A percentile compares a stretch with the other conserved stretches of the same genome.
Conservation (phyloP, 1,140 invertebrate species). For the Aphaenogaster floridana region DNA sequence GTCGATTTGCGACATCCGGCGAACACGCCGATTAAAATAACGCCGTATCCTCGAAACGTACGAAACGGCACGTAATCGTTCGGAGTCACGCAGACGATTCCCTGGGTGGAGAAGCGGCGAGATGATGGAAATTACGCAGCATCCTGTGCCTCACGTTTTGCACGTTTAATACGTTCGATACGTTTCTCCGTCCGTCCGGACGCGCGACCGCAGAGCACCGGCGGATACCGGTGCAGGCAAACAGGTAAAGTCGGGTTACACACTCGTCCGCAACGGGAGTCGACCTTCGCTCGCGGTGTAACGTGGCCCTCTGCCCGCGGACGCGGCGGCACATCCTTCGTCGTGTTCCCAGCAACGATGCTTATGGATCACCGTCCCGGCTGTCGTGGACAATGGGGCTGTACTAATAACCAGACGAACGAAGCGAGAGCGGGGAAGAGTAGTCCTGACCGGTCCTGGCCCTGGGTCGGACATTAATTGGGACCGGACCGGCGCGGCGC, state of each 20-base stretch:
- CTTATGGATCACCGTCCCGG: conserved; percentile 73
- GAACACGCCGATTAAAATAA: conserved; percentile 26
- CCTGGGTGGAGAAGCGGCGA: not conserved
- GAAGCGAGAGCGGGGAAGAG: not conserved
- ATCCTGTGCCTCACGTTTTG: conserved; percentile 46
- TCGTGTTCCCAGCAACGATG: conserved; percentile 73
- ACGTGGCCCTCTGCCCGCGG: conserved; percentile 42
- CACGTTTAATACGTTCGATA: conserved; percentile 43
- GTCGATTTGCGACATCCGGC: conserved; percentile 51
- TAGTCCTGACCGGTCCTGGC: not conserved
- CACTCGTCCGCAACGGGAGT: conserved; percentile 54
- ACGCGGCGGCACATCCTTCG: conserved; percentile 71
- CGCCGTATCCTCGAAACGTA: conserved; percentile 44
- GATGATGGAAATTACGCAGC: conserved; percentile 30
- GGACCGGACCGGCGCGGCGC: not conserved
- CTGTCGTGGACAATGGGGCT: conserved; percentile 64
- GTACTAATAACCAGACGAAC: conserved; percentile 70
- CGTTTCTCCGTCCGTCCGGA: conserved; percentile 44
- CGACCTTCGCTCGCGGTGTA: conserved; percentile 71
- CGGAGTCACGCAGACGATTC: conserved; percentile 45
- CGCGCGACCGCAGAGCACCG: conserved; percentile 67
- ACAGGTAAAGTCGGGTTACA: conserved; percentile 62
- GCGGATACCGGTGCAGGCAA: conserved; percentile 18
- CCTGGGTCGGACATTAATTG: conserved; percentile 60
- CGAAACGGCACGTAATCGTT: conserved; percentile 35